These are phyloP conservation scores for Pocota personata DNA, from an alignment of 2,888 invertebrate species.

Conservation along the genomic window DNA sequence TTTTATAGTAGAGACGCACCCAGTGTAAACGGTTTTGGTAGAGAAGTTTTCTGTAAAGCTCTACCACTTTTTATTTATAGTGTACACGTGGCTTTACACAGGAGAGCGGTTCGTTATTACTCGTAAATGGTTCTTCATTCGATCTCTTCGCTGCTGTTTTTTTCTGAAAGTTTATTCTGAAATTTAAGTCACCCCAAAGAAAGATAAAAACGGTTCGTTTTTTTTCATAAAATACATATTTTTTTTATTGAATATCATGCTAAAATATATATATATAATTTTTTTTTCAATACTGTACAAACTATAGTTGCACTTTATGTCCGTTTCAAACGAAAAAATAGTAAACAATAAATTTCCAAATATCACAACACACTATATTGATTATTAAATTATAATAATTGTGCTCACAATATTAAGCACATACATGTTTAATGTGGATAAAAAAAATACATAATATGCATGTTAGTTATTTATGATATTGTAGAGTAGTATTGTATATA, in stretches of 20 bases:
- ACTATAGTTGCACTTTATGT: constrained; percentile 7
- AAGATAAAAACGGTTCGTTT: not conserved
- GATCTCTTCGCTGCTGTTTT: too few species aligned
- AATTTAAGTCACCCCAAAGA: not conserved
- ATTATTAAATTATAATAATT: not conserved
- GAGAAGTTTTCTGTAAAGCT: too few species aligned
- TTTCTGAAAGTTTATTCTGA: too few species aligned
- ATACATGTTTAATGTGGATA: not conserved
- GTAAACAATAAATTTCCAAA: constrained; percentile 30
- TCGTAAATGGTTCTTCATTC: too few species aligned
- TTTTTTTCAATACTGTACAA: constrained; percentile 3
- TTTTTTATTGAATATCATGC: constrained; percentile 29
- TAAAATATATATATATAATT: constrained; percentile 32
- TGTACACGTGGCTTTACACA: too few species aligned
- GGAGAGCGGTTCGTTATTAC: too few species aligned
- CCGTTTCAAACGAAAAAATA: constrained; percentile 9
- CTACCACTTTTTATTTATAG: too few species aligned
- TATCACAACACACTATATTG: constrained; percentile 48
- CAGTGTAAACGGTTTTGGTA: too few species aligned
- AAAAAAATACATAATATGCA: not conserved
- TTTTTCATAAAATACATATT: constrained; percentile 31
- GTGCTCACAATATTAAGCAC: constrained; percentile 1
- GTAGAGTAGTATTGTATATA: not conserved
- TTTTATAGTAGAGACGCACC: too few species aligned
- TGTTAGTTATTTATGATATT: not conserved